These are phyloP conservation scores for Hipposideros armiger DNA, from an alignment of 2,113 vertebrate species.

Conservation along the genomic window DNA sequence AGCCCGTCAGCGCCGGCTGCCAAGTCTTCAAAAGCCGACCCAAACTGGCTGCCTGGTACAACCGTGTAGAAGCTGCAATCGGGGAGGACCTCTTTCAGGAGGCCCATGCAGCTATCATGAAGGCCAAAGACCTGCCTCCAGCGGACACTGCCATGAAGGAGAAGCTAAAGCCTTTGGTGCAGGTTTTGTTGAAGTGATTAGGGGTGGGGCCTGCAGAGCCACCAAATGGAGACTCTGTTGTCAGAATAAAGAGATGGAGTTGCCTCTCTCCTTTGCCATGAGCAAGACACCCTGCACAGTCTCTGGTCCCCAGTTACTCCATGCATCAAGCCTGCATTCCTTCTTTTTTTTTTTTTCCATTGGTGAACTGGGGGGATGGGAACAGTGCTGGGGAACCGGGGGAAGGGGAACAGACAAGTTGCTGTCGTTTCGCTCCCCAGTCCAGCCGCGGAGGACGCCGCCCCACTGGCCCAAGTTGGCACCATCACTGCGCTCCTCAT, in stretches of 20 bases:
- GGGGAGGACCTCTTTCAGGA: slow-evolving; percentile 88
- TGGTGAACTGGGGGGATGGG: too few species aligned
- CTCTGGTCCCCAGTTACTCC: neutral
- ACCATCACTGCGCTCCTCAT: too few species aligned
- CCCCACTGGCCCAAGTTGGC: too few species aligned
- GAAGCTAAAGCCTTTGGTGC: neutral
- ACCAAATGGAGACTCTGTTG: neutral
- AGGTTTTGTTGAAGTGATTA: neutral
- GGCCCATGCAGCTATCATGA: slow-evolving; percentile 82
- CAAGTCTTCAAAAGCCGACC: slow-evolving; percentile 87
- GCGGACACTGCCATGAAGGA: slow-evolving; percentile 25
- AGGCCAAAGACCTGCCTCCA: slow-evolving; percentile 74
- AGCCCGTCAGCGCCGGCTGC: slow-evolving; percentile 88
- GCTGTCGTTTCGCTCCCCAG: too few species aligned
- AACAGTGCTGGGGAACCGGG: too few species aligned
- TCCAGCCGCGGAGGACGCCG: too few species aligned
- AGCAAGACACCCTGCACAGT: neutral
- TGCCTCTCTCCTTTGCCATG: neutral
- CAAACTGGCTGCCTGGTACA: slow-evolving; percentile 87
- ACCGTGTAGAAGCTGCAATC: slow-evolving; percentile 85
- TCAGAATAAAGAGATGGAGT: neutral
- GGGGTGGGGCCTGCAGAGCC: neutral
- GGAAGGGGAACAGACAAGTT: too few species aligned
- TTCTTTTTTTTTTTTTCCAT: neutral
- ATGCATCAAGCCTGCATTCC: rapidly evolving